Percentiles rank a stretch among this genome's conserved stretches.
Conservation (phyloP, 2,888 invertebrate genomes). For the Sinopyrophorus schimmeli region DNA sequence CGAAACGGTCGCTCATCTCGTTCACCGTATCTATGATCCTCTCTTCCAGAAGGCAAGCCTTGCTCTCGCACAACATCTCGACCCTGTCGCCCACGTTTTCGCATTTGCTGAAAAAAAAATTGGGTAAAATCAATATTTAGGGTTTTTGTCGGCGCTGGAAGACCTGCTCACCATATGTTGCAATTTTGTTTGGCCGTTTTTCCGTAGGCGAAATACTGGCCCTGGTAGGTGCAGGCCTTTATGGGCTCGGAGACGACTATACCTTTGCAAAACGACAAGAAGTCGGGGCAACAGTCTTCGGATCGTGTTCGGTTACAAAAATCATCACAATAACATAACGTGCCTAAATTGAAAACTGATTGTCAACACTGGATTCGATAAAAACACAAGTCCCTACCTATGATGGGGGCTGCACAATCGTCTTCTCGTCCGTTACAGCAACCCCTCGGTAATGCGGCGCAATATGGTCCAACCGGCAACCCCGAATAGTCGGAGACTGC, state of each 20-base stretch:
- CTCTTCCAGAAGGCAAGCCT: conserved; percentile 76
- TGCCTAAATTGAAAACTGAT: conserved; percentile 58
- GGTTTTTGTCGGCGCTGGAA: too few species aligned
- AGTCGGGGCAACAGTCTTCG: conserved; percentile 94
- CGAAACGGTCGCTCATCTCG: conserved; percentile 55
- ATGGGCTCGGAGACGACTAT: conserved; percentile 40
- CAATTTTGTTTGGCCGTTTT: conserved; percentile 67
- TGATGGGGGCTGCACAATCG: conserved; percentile 78
- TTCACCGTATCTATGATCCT: conserved; percentile 72
- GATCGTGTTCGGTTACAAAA: conserved; percentile 78
- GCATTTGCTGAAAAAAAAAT: conserved; percentile 65
- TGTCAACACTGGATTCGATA: conserved; percentile 14
- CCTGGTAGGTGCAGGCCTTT: conserved; percentile 60
- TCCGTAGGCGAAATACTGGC: conserved; percentile 58
- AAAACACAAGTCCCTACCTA: conserved; percentile 60
- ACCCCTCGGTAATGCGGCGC: conserved; percentile 53
- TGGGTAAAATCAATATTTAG: too few species aligned
- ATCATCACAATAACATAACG: conserved; percentile 91
- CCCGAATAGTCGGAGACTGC: conserved; percentile 43
- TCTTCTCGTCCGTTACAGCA: conserved; percentile 82
- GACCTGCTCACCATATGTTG: conserved; percentile 68
- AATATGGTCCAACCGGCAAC: conserved; percentile 64
- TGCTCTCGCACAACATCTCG: conserved; percentile 68
- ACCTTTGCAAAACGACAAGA: conserved; percentile 71
- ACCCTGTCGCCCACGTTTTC: conserved; percentile 43